Evolutionary conservation across 2,797 vertebrate species (phyloP).

Genomic region (Lacerta agilis): DNA sequence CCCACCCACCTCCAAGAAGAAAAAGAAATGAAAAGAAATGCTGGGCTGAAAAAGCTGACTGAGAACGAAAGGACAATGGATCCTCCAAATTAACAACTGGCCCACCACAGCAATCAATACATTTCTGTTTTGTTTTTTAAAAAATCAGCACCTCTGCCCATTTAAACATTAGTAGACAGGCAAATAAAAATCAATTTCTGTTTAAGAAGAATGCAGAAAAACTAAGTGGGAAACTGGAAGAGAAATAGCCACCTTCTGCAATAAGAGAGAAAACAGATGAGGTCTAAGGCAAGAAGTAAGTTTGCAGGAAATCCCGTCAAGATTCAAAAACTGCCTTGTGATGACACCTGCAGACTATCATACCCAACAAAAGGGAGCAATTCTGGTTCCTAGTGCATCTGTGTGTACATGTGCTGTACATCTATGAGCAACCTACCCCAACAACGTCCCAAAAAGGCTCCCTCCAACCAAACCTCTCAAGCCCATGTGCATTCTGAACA

Average conservation of each 20-base stretch:
- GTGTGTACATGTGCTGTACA: neutral
- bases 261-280: neutral
- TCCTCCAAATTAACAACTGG: neutral
- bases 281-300: neutral
- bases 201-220: neutral
- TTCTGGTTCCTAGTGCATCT: accelerated
- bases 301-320: neutral
- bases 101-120: neutral
- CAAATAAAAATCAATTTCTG: neutral
- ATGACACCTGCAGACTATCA: neutral
- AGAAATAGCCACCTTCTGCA: neutral
- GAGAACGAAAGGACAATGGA: neutral
- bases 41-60: neutral
- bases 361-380: neutral
- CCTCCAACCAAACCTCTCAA: conserved; percentile 85
- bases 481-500: conserved; percentile 91
- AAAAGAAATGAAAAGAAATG: neutral
- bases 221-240: neutral
- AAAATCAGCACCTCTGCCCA: neutral
- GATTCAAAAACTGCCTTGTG: neutral
- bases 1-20: too few species aligned
- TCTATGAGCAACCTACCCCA: conserved; percentile 84
- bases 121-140: neutral
- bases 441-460: conserved; percentile 80
- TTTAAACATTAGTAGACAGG: neutral